Conservation (phyloP, 2,113 vertebrate genomes). For the Rostratula benghalensis region DNA sequence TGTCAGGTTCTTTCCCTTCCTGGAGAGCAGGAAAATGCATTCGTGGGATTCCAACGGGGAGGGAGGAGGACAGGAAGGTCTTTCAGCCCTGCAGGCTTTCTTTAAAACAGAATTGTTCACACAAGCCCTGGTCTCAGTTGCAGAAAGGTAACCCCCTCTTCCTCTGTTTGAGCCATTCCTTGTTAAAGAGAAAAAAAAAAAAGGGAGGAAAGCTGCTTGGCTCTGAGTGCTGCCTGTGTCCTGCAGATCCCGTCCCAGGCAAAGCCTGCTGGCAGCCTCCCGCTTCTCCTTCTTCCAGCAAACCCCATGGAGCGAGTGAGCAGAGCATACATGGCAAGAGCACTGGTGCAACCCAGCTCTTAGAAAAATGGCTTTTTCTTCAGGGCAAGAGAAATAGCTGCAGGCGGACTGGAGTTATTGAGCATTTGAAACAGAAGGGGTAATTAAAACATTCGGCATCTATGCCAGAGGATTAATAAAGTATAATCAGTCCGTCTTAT, state of each 20-base stretch:
- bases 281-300: neutral
- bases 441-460: neutral
- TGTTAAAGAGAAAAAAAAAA: neutral
- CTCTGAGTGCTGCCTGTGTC: neutral
- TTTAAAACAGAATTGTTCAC: slow-evolving; percentile 27
- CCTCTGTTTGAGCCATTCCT: neutral
- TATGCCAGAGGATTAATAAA: neutral
- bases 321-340: fast-evolving
- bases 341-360: neutral
- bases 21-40: slow-evolving; percentile 18
- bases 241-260: fast-evolving
- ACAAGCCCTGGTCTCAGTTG: neutral
- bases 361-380: neutral
- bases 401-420: neutral
- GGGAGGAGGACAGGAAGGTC: neutral
- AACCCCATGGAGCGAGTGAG: neutral
- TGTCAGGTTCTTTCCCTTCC: neutral
- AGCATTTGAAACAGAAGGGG: neutral
- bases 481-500: neutral
- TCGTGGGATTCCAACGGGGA: slow-evolving; percentile 49
- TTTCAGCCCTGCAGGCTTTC: slow-evolving; percentile 8
- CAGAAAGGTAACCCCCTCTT: neutral
- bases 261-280: neutral
- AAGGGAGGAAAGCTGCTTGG: neutral
- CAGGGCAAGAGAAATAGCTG: neutral